Percentiles rank a stretch among this genome's conserved stretches.
These are phyloP conservation scores for Neocrepidodera transversa DNA, from an alignment of 2,888 invertebrate genomes.

Conservation along the genomic window DNA sequence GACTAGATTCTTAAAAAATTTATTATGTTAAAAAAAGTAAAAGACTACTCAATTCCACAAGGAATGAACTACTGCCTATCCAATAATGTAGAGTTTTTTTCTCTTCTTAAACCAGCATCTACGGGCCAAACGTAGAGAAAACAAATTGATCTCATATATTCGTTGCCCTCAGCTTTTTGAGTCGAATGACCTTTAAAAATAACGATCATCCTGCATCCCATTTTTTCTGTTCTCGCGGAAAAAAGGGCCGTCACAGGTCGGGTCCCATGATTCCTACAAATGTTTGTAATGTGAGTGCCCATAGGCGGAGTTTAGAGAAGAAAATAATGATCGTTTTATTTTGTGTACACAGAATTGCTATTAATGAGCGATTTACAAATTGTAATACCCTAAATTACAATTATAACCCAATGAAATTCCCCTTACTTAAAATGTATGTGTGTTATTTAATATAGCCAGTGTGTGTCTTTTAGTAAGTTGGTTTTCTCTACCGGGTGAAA, in stretches of 20 bases:
- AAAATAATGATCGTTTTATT: no score
- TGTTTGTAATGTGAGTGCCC: background rate
- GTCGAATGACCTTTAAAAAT: constrained; percentile 32
- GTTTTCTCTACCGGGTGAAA: no score
- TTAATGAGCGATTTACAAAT: no score
- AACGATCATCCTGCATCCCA: constrained; percentile 31
- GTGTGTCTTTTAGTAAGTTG: no score
- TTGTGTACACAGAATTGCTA: no score
- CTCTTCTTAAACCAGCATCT: background rate
- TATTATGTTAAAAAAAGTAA: no score
- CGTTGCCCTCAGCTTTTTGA: constrained; percentile 23
- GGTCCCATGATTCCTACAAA: constrained; percentile 18
- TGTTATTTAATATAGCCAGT: no score
- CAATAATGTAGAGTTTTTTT: constrained; percentile 17
- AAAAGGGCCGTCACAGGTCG: constrained; percentile 22
- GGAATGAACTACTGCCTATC: constrained; percentile 1
- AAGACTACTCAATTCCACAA: background rate
- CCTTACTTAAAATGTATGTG: no score
- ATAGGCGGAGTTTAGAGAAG: background rate
- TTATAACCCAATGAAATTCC: no score
- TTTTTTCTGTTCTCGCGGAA: constrained; percentile 13
- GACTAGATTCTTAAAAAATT: no score
- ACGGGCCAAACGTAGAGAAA: constrained; percentile 1
- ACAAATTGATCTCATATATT: constrained; percentile 32
- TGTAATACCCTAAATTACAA: no score